These are phyloP conservation scores for Oryctes rhinoceros DNA, from an alignment of 1,140 invertebrate species.

Conservation along the genomic window DNA sequence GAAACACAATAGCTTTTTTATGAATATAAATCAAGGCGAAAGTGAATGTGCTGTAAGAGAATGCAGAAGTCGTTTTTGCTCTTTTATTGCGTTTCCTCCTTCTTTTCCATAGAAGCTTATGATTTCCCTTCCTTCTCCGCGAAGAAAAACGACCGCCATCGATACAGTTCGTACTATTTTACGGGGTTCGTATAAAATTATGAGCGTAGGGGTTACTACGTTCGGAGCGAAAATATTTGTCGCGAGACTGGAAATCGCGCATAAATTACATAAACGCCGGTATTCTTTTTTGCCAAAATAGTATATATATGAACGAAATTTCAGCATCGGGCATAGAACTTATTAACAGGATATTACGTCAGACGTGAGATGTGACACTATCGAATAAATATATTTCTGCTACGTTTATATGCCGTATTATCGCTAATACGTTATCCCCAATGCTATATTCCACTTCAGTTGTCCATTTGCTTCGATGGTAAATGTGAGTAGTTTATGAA, in stretches of 20 bases:
- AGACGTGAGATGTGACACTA: too few species aligned
- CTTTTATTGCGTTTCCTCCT: background rate
- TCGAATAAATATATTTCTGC: too few species aligned
- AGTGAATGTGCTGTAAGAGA: background rate
- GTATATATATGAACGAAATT: background rate
- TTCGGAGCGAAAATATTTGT: background rate
- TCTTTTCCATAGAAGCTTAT: background rate
- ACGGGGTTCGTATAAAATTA: background rate
- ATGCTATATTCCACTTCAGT: too few species aligned
- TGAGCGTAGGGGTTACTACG: background rate
- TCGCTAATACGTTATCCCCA: too few species aligned
- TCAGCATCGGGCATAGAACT: background rate
- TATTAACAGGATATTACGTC: background rate
- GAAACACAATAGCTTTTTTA: background rate
- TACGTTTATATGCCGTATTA: too few species aligned
- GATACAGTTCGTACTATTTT: conserved; percentile 9
- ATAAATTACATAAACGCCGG: background rate
- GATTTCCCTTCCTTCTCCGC: background rate
- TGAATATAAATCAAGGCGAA: conserved; percentile 7
- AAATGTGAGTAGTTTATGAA: too few species aligned
- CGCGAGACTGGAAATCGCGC: conserved; percentile 7
- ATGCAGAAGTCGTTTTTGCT: background rate
- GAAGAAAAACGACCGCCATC: conserved; percentile 1
- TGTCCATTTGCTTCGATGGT: too few species aligned
- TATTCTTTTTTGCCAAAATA: background rate